These are phyloP conservation scores for Notolabrus celidotus DNA, from an alignment of 2,797 vertebrate species.

Conservation along the genomic window DNA sequence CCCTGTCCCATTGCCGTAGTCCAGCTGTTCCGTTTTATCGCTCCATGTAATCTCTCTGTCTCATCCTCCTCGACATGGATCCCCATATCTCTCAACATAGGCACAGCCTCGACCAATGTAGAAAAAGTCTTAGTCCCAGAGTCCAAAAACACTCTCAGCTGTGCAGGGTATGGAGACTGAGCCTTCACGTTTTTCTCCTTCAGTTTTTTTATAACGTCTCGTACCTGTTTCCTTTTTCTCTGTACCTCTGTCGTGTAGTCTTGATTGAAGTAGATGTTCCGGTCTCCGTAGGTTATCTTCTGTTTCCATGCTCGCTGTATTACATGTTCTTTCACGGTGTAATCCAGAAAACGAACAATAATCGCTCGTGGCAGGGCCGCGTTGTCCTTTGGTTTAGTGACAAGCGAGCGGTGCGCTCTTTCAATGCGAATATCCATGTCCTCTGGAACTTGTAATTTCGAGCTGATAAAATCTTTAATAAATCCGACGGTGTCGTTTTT, in stretches of 20 bases:
- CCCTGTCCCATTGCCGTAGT: background rate
- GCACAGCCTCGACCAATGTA: background rate
- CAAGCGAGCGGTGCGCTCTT: background rate
- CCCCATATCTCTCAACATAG: background rate
- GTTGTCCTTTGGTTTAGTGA: background rate
- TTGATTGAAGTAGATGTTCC: constrained; percentile 4
- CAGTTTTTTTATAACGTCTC: background rate
- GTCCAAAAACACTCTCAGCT: background rate
- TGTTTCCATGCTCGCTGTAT: background rate
- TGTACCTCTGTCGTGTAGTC: background rate
- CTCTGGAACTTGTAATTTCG: background rate
- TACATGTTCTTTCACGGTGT: background rate
- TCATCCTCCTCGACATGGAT: background rate
- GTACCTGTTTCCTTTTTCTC: background rate
- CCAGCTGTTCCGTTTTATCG: background rate
- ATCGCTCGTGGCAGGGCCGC: background rate
- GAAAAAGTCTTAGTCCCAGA: background rate
- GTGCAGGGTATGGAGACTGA: background rate
- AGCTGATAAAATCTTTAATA: background rate
- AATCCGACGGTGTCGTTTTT: background rate
- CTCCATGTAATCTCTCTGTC: background rate
- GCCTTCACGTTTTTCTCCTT: background rate
- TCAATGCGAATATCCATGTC: background rate
- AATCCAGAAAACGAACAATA: background rate
- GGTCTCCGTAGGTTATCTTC: background rate